Evolutionary conservation across 2,888 invertebrate genomes (phyloP).

Genomic region (Drosophila neoperkinsi): DNA sequence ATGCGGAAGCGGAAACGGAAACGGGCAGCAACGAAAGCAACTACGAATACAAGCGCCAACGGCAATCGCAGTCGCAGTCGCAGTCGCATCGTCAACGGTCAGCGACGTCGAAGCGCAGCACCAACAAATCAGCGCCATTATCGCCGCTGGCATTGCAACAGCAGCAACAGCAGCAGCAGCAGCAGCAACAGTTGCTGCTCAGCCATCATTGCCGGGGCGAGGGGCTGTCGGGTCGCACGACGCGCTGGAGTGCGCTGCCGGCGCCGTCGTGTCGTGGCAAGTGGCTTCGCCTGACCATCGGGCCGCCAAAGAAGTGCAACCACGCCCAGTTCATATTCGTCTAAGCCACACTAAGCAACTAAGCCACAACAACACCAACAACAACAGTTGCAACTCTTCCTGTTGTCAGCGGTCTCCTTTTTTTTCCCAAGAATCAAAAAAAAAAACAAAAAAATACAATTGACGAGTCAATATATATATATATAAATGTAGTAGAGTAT

Average conservation of each 20-base stretch:
- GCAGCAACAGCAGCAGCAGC: slow-evolving; percentile 32
- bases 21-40: slow-evolving; percentile 62
- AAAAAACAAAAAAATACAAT: slow-evolving; percentile 6
- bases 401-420: slow-evolving; percentile 29
- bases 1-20: slow-evolving; percentile 19
- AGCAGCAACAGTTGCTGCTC: slow-evolving; percentile 43
- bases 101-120: slow-evolving; percentile 43
- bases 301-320: slow-evolving; percentile 84
- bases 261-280: slow-evolving; percentile 96
- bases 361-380: not conserved
- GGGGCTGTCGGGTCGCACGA: slow-evolving; percentile 90
- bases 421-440: slow-evolving; percentile 1
- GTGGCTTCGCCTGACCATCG: slow-evolving; percentile 89
- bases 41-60: slow-evolving; percentile 67
- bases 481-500: slow-evolving; percentile 16
- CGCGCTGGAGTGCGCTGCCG: slow-evolving; percentile 93
- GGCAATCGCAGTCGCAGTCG: slow-evolving; percentile 17
- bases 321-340: slow-evolving; percentile 85
- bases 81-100: slow-evolving; percentile 37
- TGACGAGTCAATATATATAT: slow-evolving; percentile 38
- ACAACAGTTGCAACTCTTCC: slow-evolving; percentile 1
- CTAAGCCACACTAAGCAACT: slow-evolving; percentile 61
- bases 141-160: slow-evolving; percentile 47
- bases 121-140: slow-evolving; percentile 47
- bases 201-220: slow-evolving; percentile 91